phyloP scores from a whole-genome alignment of 2,113 vertebrate genomes.

The Thamnophis sirtalis region DNA sequence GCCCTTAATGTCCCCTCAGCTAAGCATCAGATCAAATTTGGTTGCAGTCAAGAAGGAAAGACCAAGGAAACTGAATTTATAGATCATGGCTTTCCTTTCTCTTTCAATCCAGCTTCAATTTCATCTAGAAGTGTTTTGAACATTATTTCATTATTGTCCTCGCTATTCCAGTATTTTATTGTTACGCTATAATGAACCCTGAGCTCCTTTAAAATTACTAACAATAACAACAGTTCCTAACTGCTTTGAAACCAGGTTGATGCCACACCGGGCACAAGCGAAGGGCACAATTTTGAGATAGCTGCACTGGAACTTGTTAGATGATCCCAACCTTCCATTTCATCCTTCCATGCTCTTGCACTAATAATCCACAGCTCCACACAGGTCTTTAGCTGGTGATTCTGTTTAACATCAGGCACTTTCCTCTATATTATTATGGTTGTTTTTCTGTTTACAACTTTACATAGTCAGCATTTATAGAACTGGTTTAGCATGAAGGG shows the following conservation, averaged over 20 bases:
- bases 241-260: not conserved
- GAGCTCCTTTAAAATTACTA: not conserved
- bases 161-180: not conserved
- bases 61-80: not conserved
- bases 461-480: conserved; percentile 1
- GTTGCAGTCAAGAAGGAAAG: not conserved
- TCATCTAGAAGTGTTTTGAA: not conserved
- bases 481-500: not conserved
- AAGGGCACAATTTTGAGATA: not conserved
- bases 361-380: not conserved
- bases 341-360: not conserved
- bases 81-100: not conserved
- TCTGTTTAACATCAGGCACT: not conserved
- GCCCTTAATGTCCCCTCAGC: not conserved
- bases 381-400: not conserved
- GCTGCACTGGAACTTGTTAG: not conserved
- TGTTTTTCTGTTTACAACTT: not conserved
- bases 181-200: not conserved
- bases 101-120: not conserved
- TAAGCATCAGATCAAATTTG: not conserved
- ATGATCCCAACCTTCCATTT: not conserved
- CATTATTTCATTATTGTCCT: not conserved
- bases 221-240: not conserved
- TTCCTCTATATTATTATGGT: not conserved
- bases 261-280: not conserved